A percentile compares a stretch with the other conserved stretches of the same genome.
phyloP scores from a whole-genome alignment of 2,113 vertebrate species.

The Merops nubicus region DNA sequence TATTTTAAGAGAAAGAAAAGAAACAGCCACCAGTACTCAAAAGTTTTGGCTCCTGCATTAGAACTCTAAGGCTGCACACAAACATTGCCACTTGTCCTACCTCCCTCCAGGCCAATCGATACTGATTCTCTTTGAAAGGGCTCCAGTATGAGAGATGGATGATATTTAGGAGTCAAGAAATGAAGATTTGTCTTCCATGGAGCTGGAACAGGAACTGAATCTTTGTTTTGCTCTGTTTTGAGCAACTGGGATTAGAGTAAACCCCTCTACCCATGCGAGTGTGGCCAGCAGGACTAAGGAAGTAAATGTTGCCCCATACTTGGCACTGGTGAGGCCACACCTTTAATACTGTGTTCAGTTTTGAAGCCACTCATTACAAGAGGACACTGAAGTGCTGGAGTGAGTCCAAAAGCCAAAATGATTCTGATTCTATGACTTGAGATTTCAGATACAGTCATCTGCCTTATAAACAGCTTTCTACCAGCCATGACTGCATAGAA shows the following conservation, averaged over 20 bases:
- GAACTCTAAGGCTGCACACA: not conserved
- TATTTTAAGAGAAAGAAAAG: not conserved
- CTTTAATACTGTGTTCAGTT: no score
- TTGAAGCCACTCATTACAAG: no score
- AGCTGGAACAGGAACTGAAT: not conserved
- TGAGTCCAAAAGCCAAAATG: no score
- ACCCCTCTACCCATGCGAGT: not conserved
- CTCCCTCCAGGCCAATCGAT: not conserved
- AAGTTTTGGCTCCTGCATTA: not conserved
- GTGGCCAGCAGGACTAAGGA: no score
- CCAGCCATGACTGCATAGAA: not conserved
- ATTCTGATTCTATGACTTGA: rapidly evolving
- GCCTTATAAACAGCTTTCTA: no score
- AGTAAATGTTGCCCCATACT: no score
- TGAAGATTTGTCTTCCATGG: not conserved
- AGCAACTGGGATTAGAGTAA: not conserved
- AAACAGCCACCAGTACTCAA: not conserved
- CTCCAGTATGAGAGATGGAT: not conserved
- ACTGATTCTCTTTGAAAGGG: not conserved
- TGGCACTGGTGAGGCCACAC: no score
- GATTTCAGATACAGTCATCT: not conserved
- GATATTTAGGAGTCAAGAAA: not conserved
- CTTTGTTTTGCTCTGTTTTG: not conserved
- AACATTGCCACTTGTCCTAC: not conserved
- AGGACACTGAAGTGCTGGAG: no score